Base-by-base conservation (phyloP, 2,113 vertebrate genomes). In the Petroica traversi region DNA sequence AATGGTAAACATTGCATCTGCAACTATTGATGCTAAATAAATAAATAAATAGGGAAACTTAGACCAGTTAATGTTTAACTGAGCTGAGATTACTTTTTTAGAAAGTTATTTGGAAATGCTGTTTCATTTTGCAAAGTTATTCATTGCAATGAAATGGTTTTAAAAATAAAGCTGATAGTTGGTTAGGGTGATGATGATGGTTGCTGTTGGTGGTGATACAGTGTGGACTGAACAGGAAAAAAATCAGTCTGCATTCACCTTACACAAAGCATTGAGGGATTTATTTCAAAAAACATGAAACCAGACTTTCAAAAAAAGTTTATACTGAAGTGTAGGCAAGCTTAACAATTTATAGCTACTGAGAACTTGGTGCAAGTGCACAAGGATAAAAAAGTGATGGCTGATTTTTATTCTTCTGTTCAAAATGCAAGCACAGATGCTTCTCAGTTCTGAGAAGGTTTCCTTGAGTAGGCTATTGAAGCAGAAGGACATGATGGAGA, bases 401-500 rank as follows among this genome's bases (percentile, higher is more conserved):
- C 74, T 88, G 95, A 93, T 97, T 97, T 97, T 97, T 97, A 96
- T 97, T 97, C 92, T 96, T 96, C 97, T 97, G 97, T 98, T 98
- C 93, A 98, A 97, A 97, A 97, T 81, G 95, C 86, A 89, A 97
- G 92, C 94, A 96, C 97, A 97, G 97, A 98, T 98, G 97, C 96
- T 98, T 97, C 96, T 97, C 91, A 97, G 95, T 97, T 97, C 95
- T 51, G 46, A 95, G 82, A 95, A 92, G 95, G 97, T 98, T 98
- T 98, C 97, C 97, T 97, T 98, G 97, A 98, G 97, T 97, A 98
- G 91, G 91, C 95, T 95, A 98, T 51, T 98, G 97, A 98, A 98
- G 97, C 98, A 98, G 97, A 98, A 98, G 98, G 93, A 97, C 96
- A 95, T 96, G 97, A 97, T 97, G 97, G 97, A 98, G 97, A 98